These are phyloP conservation scores for Dugesia japonica DNA, from an alignment of 2,888 invertebrate genomes.

Conservation along the genomic window DNA sequence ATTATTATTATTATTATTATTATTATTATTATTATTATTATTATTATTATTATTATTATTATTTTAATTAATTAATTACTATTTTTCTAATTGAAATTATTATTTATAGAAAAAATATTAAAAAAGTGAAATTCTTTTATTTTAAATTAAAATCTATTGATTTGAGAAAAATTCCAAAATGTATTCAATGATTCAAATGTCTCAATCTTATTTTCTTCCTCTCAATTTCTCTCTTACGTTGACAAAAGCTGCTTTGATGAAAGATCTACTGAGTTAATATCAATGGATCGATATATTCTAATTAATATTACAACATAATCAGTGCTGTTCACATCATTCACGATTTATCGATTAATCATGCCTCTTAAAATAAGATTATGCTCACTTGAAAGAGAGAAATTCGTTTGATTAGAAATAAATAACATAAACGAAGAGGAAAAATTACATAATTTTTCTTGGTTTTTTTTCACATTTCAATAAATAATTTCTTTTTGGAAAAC, in stretches of 20 bases:
- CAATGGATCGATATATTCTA: slow-evolving; percentile 8
- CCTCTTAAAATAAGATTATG: slow-evolving; percentile 12
- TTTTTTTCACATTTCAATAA: background rate
- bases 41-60: too few species aligned
- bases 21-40: too few species aligned
- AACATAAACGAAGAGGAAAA: background rate
- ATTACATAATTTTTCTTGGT: background rate
- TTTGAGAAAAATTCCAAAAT: background rate
- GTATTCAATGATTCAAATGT: background rate
- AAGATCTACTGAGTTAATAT: background rate
- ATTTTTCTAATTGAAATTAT: too few species aligned
- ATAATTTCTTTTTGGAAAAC: background rate
- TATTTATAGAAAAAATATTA: too few species aligned
- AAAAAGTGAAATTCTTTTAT: too few species aligned
- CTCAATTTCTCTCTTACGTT: background rate
- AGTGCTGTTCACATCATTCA: background rate
- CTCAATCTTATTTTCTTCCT: background rate
- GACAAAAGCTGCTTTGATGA: background rate
- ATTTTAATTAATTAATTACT: too few species aligned
- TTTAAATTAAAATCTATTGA: background rate
- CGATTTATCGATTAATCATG: slow-evolving; percentile 8
- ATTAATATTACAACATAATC: background rate
- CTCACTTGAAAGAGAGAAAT: background rate
- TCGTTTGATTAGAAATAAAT: background rate
- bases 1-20: too few species aligned